Conservation (phyloP, 2,888 invertebrate species). For the Chromoteleia sp. region DNA sequence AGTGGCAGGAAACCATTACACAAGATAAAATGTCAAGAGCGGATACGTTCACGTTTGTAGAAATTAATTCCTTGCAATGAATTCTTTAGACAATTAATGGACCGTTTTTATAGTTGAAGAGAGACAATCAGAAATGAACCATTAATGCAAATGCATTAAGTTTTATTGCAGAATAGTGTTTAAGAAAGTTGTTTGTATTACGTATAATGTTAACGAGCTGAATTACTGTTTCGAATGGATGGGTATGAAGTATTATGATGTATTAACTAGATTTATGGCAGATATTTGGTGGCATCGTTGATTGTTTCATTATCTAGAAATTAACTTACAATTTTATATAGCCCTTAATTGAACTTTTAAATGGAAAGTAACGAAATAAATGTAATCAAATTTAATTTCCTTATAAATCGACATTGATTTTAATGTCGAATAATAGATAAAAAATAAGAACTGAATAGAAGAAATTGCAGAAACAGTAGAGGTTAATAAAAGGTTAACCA, state of each 20-base stretch:
- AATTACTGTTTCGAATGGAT: constrained; percentile 3
- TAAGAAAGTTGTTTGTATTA: constrained; percentile 18
- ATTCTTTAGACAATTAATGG: constrained; percentile 59
- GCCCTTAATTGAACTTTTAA: too few relatives aligned
- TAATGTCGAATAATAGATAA: too few relatives aligned
- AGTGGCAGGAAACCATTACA: constrained; percentile 66
- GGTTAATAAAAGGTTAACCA: too few relatives aligned
- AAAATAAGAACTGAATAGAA: too few relatives aligned
- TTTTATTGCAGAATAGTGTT: neutral
- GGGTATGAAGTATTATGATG: constrained; percentile 2
- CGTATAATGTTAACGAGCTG: constrained; percentile 21
- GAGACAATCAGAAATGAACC: constrained; percentile 22
- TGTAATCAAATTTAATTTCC: too few relatives aligned
- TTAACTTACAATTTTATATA: too few relatives aligned
- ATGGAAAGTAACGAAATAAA: too few relatives aligned
- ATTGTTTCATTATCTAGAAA: too few relatives aligned
- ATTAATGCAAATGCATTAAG: constrained; percentile 34
- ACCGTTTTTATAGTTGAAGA: constrained; percentile 40
- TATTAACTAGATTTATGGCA: neutral
- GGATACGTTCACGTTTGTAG: constrained; percentile 50
- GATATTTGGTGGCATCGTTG: neutral
- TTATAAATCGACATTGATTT: too few relatives aligned
- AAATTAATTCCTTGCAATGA: constrained; percentile 58
- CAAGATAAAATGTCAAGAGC: constrained; percentile 67
- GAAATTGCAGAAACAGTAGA: too few relatives aligned